Percentiles rank a stretch among this genome's conserved stretches.
Evolutionary conservation across 2,888 invertebrate genomes (phyloP).

Genomic region (Macropis europaea): DNA sequence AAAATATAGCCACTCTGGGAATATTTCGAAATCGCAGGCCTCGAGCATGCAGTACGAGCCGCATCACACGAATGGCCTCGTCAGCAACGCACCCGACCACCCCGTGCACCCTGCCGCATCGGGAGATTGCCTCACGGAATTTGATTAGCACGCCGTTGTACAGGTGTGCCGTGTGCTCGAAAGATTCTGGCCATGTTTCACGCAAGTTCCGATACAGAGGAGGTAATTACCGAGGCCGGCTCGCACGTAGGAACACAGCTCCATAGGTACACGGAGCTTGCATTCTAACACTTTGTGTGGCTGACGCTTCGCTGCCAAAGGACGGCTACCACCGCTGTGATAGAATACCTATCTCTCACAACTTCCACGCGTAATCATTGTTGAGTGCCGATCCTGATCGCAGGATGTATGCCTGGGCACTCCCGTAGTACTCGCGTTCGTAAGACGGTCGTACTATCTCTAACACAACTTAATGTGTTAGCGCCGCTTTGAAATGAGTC

Average conservation of each 20-base stretch:
- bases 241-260: constrained; percentile 44
- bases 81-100: background rate
- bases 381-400: too few relatives aligned
- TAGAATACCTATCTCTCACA: too few relatives aligned
- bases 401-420: too few relatives aligned
- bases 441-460: too few relatives aligned
- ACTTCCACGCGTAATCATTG: too few relatives aligned
- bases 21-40: constrained; percentile 49
- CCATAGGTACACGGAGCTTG: constrained; percentile 3
- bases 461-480: too few relatives aligned
- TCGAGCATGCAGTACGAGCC: constrained; percentile 2
- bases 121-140: constrained; percentile 33
- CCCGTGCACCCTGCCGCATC: background rate
- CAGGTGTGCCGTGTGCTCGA: constrained; percentile 21
- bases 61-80: constrained; percentile 8
- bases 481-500: too few relatives aligned
- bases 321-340: background rate
- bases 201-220: constrained; percentile 15
- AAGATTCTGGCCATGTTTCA: constrained; percentile 19
- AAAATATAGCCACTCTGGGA: constrained; percentile 56
- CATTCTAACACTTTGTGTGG: constrained; percentile 19
- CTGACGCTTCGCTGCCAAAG: background rate
- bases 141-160: constrained; percentile 43
- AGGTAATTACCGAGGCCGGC: constrained; percentile 42
- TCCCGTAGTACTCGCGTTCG: too few relatives aligned